Evolutionary conservation across 2,113 vertebrate genomes (phyloP), one percentile per base, ranked within the genome.

Genomic region (Tragulus kanchil): DNA sequence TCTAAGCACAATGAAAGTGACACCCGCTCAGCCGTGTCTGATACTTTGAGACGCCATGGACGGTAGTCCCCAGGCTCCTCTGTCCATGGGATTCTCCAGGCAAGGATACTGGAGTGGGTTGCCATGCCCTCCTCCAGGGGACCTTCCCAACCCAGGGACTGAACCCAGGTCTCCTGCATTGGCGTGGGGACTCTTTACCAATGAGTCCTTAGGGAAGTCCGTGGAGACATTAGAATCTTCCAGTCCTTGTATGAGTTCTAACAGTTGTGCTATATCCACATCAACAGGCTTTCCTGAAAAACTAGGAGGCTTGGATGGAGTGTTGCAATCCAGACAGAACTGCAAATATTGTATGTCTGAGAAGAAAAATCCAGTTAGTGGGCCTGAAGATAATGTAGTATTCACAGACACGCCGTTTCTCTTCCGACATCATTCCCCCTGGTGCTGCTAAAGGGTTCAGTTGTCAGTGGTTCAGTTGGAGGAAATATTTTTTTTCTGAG

Each of bases 301-400:
- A 45, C 7, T 15, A 48, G 69, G n/a, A 78, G 75, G 50, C 59
- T 77, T 65, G 62, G 45, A 42, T 50, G 81, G n/a, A 90, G 36
- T 36, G 36, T 36, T 36, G 36, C 96, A 94, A n/a, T 54, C 65
- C 71, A 82, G 89, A 86, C 58, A 81, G 92, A 65, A 69, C 92
- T 97, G 89, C 89, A 97, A 96, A 97, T 97, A 94, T 89, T 97
- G 96, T 93, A 96, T 96, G 91, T 96, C 95, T 83, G 96, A 97
- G 97, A 97, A 96, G 97, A 98, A 97, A 97, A 98, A 96, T 96
- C 95, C 97, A 97, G 95, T 97, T 95, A 96, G 93, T 95, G 93
- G 96, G 97, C 94, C 71, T 0, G 12, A 87, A 97, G 93, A 97
- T 95, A 95, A 96, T 97, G 94, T 96, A 97, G 96, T 97, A 96